These are phyloP conservation scores for Mimachlamys varia DNA, from an alignment of 2,888 invertebrate species.

Conservation along the genomic window DNA sequence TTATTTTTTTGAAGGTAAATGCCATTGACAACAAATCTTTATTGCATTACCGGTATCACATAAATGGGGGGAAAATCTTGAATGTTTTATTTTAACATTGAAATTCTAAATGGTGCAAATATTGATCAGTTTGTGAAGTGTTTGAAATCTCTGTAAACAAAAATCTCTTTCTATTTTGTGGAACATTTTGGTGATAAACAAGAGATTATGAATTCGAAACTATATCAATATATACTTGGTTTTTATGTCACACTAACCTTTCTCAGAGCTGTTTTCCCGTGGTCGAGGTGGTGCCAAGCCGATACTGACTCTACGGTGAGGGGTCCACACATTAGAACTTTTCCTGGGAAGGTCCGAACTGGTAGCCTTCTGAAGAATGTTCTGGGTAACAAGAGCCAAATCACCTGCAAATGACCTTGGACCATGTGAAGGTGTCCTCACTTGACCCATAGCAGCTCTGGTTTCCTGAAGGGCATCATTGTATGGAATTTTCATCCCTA, in stretches of 20 bases:
- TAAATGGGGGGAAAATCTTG: too few relatives aligned
- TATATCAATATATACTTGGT: too few relatives aligned
- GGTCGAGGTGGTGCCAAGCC: constrained; percentile 65
- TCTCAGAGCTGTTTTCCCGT: constrained; percentile 43
- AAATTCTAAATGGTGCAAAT: too few relatives aligned
- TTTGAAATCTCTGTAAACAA: too few relatives aligned
- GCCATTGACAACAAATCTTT: too few relatives aligned
- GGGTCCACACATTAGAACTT: constrained; percentile 40
- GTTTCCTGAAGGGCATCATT: background rate
- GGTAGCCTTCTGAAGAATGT: constrained; percentile 4
- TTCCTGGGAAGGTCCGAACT: background rate
- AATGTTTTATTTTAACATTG: too few relatives aligned
- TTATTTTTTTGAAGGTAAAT: too few relatives aligned
- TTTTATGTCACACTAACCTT: background rate
- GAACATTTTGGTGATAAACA: too few relatives aligned
- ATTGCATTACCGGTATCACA: too few relatives aligned
- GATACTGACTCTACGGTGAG: constrained; percentile 60
- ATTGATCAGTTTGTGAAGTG: too few relatives aligned
- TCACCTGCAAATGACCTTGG: background rate
- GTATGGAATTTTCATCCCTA: background rate
- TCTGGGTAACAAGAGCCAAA: background rate
- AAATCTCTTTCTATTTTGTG: too few relatives aligned
- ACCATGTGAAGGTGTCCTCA: background rate
- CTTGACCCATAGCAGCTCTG: background rate
- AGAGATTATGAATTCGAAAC: too few relatives aligned